Evolutionary conservation across 2,888 invertebrate genomes (phyloP).

Genomic region (Drosophila borborema): DNA sequence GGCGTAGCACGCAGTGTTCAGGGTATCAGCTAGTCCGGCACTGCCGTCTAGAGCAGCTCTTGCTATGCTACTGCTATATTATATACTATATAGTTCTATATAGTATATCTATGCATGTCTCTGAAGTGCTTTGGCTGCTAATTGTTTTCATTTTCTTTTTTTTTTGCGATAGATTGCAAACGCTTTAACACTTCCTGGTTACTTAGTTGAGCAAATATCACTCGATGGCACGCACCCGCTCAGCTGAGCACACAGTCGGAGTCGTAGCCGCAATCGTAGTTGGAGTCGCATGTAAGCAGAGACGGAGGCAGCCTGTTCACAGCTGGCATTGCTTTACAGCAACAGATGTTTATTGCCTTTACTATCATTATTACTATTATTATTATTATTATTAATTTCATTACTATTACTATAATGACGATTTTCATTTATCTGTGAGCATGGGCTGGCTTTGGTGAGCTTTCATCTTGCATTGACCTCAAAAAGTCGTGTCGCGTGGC

Average conservation of each 20-base stretch:
- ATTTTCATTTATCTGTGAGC: background rate
- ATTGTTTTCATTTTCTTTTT: background rate
- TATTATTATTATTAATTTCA: background rate
- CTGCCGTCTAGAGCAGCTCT: background rate
- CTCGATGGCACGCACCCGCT: constrained; percentile 25
- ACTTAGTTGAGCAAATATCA: constrained; percentile 57
- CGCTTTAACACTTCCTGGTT: constrained; percentile 54
- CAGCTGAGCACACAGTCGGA: constrained; percentile 63
- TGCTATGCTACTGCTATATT: too few relatives aligned
- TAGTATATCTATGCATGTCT: background rate
- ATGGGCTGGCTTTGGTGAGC: constrained; percentile 15
- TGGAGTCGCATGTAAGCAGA: background rate
- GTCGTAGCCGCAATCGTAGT: too few relatives aligned
- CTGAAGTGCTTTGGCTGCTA: constrained; percentile 12
- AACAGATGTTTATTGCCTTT: constrained; percentile 18
- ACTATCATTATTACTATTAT: too few relatives aligned
- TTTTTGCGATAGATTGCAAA: constrained; percentile 26
- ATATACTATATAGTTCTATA: too few relatives aligned
- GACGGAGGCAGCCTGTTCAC: background rate
- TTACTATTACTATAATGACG: background rate
- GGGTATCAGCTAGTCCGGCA: background rate
- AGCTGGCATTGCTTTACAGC: constrained; percentile 17
- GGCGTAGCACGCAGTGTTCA: background rate
- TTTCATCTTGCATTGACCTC: constrained; percentile 61
- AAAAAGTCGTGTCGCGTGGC: constrained; percentile 42